Conservation (phyloP, 1,140 invertebrate genomes). For the Drosophila lini region DNA sequence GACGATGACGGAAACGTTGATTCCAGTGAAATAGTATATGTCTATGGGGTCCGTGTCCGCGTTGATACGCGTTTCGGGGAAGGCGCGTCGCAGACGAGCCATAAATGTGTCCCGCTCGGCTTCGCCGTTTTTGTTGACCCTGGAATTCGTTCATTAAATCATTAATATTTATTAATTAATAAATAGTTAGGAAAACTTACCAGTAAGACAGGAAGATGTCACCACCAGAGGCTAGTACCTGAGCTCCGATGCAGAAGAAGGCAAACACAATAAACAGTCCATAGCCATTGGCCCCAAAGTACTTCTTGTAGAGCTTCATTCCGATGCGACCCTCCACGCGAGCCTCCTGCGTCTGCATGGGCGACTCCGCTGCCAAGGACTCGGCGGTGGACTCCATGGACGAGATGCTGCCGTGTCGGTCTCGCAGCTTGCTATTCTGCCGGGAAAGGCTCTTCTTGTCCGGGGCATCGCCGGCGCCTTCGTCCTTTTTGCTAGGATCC, state of each 20-base stretch:
- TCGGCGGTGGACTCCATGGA: constrained; percentile 87
- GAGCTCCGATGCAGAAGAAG: constrained; percentile 86
- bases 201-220: constrained; percentile 90
- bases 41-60: constrained; percentile 70
- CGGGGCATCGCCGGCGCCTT: constrained; percentile 60
- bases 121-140: constrained; percentile 79
- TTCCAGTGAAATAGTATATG: constrained; percentile 85
- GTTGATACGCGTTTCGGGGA: constrained; percentile 60
- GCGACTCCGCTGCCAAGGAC: constrained; percentile 85
- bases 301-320: constrained; percentile 86
- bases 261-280: constrained; percentile 81
- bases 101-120: constrained; percentile 50
- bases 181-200: constrained; percentile 80
- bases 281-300: constrained; percentile 86
- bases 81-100: constrained; percentile 50
- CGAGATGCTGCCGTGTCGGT: constrained; percentile 84
- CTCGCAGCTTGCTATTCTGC: constrained; percentile 65
- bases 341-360: constrained; percentile 85
- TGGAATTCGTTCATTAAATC: constrained; percentile 3
- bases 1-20: constrained; percentile 87
- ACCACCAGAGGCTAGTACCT: constrained; percentile 87
- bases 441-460: constrained; percentile 58
- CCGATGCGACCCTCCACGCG: constrained; percentile 87
- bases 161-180: background rate
- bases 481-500: constrained; percentile 84